These are phyloP conservation scores for Lithophane leautieri DNA, from an alignment of 2,888 invertebrate genomes.

Conservation along the genomic window DNA sequence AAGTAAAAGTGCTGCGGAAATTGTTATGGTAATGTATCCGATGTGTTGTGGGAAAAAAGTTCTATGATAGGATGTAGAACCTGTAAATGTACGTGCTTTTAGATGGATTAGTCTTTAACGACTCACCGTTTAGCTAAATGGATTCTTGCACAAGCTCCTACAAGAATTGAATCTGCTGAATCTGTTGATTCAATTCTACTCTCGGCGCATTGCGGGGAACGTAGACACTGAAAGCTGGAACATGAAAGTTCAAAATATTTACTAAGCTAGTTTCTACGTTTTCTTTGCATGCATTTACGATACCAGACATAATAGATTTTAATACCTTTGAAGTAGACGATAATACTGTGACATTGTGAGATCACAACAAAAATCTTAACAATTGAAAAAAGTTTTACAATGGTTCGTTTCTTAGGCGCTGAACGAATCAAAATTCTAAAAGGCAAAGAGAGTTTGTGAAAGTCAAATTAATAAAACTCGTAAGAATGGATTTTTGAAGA, in stretches of 20 bases:
- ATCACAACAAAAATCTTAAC: neutral
- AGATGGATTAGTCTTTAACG: neutral
- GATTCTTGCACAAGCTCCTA: neutral
- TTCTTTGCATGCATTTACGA: neutral
- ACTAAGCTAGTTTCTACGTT: neutral
- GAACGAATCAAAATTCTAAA: constrained; percentile 30
- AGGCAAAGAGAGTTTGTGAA: constrained; percentile 33
- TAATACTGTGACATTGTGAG: constrained; percentile 20
- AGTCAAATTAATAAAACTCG: constrained; percentile 25
- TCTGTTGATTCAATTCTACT: neutral
- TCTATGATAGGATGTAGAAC: constrained; percentile 22
- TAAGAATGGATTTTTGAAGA: constrained; percentile 17
- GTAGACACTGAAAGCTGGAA: neutral
- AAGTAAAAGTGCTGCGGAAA: constrained; percentile 62
- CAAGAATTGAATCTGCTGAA: neutral
- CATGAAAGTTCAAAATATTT: constrained; percentile 6
- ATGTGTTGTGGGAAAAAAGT: constrained; percentile 48
- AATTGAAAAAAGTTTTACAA: constrained; percentile 21
- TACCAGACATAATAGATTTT: constrained; percentile 23
- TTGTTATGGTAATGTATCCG: constrained; percentile 57
- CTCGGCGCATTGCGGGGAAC: constrained; percentile 8
- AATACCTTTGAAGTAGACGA: constrained; percentile 8
- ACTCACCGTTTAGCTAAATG: neutral
- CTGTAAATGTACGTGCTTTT: constrained; percentile 6
- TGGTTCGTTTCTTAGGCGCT: constrained; percentile 11